Evolutionary conservation across 1,140 invertebrate species (phyloP).

Genomic region (Phortica variegata): DNA sequence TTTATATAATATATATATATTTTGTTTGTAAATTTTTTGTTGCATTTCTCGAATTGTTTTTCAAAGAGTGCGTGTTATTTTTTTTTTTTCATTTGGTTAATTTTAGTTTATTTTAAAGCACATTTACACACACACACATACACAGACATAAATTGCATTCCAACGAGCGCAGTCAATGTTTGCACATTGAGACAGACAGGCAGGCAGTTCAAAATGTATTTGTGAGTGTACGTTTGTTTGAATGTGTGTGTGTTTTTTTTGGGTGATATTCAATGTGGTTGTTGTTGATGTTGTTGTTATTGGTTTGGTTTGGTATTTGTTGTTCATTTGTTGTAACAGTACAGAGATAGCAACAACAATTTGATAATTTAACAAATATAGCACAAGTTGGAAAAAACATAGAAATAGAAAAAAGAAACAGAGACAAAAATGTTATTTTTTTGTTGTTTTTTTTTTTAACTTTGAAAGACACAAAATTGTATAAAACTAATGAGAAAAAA

Average conservation of each 20-base stretch:
- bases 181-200: slow-evolving; percentile 14
- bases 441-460: too few species aligned
- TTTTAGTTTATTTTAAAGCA: slow-evolving; percentile 25
- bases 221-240: neutral
- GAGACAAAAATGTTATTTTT: too few species aligned
- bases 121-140: slow-evolving; percentile 18
- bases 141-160: slow-evolving; percentile 15
- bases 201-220: slow-evolving; percentile 8
- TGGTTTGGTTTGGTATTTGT: too few species aligned
- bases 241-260: slow-evolving; percentile 8
- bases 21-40: slow-evolving; percentile 1
- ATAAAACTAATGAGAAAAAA: too few species aligned
- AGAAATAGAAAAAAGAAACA: too few species aligned
- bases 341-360: too few species aligned
- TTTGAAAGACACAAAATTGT: too few species aligned
- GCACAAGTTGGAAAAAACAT: too few species aligned
- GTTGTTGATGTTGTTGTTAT: too few species aligned
- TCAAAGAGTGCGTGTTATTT: slow-evolving; percentile 11
- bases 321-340: too few species aligned
- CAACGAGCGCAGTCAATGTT: neutral
- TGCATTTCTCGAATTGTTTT: slow-evolving; percentile 11
- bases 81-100: slow-evolving; percentile 30
- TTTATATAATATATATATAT: too few species aligned
- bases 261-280: slow-evolving; percentile 21
- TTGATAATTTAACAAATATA: too few species aligned